phyloP scores from a whole-genome alignment of 2,888 invertebrate species.

The Ectemnius continuus region DNA sequence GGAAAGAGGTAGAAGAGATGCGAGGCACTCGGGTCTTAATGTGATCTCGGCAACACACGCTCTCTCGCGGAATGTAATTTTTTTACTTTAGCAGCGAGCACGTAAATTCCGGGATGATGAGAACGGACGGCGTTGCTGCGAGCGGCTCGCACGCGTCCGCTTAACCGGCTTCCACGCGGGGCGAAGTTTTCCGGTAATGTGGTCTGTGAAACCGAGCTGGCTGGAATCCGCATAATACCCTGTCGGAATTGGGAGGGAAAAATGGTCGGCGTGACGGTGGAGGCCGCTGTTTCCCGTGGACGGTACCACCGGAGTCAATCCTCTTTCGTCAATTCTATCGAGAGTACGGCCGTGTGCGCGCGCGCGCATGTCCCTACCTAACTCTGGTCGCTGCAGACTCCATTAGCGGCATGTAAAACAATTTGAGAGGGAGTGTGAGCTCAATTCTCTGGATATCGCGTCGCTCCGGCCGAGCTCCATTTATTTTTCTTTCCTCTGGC shows the following conservation, averaged over 20 bases:
- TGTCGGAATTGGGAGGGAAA: slow-evolving; percentile 37
- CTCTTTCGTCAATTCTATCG: slow-evolving; percentile 38
- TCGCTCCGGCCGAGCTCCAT: slow-evolving; percentile 16
- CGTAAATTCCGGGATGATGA: slow-evolving; percentile 71
- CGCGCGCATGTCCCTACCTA: no score
- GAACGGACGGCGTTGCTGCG: slow-evolving; percentile 59
- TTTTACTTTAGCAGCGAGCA: slow-evolving; percentile 55
- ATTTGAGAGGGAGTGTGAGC: slow-evolving; percentile 36
- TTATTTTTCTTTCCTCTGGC: slow-evolving; percentile 21
- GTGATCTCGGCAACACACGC: slow-evolving; percentile 43
- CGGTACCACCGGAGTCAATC: slow-evolving; percentile 39
- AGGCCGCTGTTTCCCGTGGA: slow-evolving; percentile 12
- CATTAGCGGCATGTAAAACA: slow-evolving; percentile 55
- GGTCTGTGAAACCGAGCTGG: slow-evolving; percentile 52
- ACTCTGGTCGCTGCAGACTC: slow-evolving; percentile 13
- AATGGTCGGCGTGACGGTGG: slow-evolving; percentile 12
- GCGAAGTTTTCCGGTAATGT: slow-evolving; percentile 56
- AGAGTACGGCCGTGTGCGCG: neutral
- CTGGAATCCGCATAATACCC: slow-evolving; percentile 46
- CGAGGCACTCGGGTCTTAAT: slow-evolving; percentile 45
- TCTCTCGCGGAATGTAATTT: slow-evolving; percentile 66
- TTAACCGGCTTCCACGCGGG: slow-evolving; percentile 57
- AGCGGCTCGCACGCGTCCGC: slow-evolving; percentile 25
- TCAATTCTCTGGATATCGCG: slow-evolving; percentile 35
- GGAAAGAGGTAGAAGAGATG: slow-evolving; percentile 2